phyloP scores from a whole-genome alignment of 2,888 invertebrate genomes.

The Exephanes ischioxanthus region DNA sequence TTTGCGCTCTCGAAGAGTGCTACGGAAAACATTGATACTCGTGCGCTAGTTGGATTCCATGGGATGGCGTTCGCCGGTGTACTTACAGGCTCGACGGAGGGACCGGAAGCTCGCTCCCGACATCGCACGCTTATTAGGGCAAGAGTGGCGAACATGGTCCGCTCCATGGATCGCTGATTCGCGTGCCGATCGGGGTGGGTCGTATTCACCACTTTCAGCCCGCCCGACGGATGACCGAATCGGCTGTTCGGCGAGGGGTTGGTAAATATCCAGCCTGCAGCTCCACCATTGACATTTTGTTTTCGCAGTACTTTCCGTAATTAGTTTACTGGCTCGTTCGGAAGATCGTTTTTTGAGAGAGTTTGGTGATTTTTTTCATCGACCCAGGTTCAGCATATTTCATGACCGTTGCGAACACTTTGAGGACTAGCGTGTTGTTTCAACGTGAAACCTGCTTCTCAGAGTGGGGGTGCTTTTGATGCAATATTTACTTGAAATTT shows the following conservation, averaged over 20 bases:
- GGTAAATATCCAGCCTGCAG: neutral
- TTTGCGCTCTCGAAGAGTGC: conserved; percentile 25
- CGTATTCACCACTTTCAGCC: too few relatives aligned
- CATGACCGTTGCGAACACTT: too few relatives aligned
- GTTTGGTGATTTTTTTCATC: neutral
- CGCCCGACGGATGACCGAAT: neutral
- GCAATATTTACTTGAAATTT: neutral
- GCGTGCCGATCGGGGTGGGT: too few relatives aligned
- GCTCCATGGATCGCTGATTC: too few relatives aligned
- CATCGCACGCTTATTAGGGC: conserved; percentile 13
- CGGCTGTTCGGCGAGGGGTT: neutral
- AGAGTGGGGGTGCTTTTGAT: neutral
- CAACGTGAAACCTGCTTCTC: neutral
- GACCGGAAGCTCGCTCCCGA: conserved; percentile 18
- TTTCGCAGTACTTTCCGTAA: conserved; percentile 5
- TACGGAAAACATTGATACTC: conserved; percentile 30
- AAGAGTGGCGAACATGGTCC: too few relatives aligned
- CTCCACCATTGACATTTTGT: neutral
- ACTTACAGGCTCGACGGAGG: conserved; percentile 1
- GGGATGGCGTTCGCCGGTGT: conserved; percentile 1
- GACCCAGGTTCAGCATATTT: too few relatives aligned
- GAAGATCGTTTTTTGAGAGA: neutral
- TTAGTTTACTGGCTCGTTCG: conserved; percentile 2
- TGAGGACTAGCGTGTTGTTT: too few relatives aligned
- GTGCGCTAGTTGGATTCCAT: neutral